Base-by-base conservation (phyloP, 2,888 invertebrate genomes). In the Bembecia ichneumoniformis region DNA sequence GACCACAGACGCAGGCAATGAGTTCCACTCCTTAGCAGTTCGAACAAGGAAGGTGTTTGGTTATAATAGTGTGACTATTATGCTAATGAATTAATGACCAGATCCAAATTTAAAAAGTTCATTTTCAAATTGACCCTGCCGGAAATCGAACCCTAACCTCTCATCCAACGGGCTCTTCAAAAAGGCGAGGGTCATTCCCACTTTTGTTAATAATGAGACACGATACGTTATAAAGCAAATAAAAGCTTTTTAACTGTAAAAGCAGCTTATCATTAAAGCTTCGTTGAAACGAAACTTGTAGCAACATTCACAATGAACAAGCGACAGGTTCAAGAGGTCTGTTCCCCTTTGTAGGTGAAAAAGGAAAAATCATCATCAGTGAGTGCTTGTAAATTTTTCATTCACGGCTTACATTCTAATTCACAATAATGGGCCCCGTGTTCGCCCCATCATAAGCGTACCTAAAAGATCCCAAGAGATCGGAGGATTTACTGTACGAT, bases 311-410 rank as follows among this genome's bases (percentile, higher is more conserved):
- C 40, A 28, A 28, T 28, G 28, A 28, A 28, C 28, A 9, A 28
- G n/a, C 14, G 40, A 40, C 11, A 40, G 5, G 40, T n/a, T 13
- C 14, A 40, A 40, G 40, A 14, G 40, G n/a, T 40, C 40, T n/a
- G 13, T 40, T 14, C 40, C 40, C 40, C 40, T 40, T 40, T 40
- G 40, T 40, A n/a, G 40, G 40, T 40, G 14, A 40, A 40, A 40
- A 40, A 40, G 40, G 55, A 59, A 58, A 55, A 58, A 60, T 58
- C 59, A 67, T 66, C 64, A 59, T 59, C 63, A 63, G 61, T 66
- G 63, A 67, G 63, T 63, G 69, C 64, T 68, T 44, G 57, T 74
- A 67, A 61, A 68, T 73, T 67, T 70, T 75, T 69, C 58, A 75
- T 68, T 57, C 54, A 40, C 50, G 57, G 53, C 55, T 55, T 58